Evolutionary conservation across 2,113 vertebrate genomes (phyloP), one percentile per base, ranked within the genome.

Genomic region (Phyllopteryx taeniolatus): DNA sequence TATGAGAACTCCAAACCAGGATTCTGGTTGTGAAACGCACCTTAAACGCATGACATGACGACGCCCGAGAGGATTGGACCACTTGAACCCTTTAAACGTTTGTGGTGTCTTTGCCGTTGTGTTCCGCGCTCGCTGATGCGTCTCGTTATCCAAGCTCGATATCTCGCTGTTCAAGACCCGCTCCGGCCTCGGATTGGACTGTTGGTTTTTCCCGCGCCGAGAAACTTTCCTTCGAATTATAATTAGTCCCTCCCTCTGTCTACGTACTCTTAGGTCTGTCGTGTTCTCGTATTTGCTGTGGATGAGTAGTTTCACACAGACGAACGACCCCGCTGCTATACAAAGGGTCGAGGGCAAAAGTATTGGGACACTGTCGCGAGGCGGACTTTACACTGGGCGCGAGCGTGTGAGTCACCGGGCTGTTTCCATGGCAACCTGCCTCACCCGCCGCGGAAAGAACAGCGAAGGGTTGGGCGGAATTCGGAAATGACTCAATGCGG

Each of bases 81-180:
- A 81, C 85, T 83, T 85, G 76, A 79, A 83, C 85, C 88, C 83
- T 83, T 84, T 83, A 77, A 78, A 11, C 44, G 75, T 86, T 79
- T 86, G 73, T 85, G 68, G 79, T 88, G 61, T 82, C 87, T 90
- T 8, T 6, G 86, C 70, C 42, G 87, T 88, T 79, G 71, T 89
- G 90, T 90, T 83, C 79, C 86, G 84, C 89, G 79, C 83, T 90
- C 88, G 88, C 80, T 84, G 75, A 85, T 83, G 83, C 77, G 80
- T 89, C 83, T 86, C 75, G 14, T 87, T 85, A 79, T 79, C 77
- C 78, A 83, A 79, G 87, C 83, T 88, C 67, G 86, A 79, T 85
- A 67, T 84, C 67, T 84, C 80, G 82, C 94, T 95, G 94, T 94
- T 91, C 90, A 97, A 97, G 96, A 95, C 94, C 95, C 95, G 95